Percentiles rank a stretch among this genome's conserved stretches.
Conservation (phyloP, 2,113 vertebrate genomes). For the Hippocampus abdominalis region DNA sequence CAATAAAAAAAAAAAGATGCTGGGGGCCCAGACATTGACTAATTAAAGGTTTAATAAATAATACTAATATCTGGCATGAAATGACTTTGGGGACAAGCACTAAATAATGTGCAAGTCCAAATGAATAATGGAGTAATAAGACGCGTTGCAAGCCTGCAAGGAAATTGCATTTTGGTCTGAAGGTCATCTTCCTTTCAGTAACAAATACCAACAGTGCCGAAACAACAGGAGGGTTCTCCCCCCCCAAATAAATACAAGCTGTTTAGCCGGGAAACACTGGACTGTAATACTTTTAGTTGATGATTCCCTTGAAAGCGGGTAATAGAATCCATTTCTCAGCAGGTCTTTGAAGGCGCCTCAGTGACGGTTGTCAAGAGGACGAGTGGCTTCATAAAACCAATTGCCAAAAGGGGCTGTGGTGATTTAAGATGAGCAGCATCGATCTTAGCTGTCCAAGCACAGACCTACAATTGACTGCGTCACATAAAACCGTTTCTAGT, state of each 20-base stretch:
- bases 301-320: conserved; percentile 12
- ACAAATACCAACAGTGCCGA: neutral
- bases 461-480: conserved; percentile 49
- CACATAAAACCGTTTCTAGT: conserved; percentile 33
- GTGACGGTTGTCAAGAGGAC: conserved; percentile 57
- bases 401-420: conserved; percentile 50
- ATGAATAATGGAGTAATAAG: neutral
- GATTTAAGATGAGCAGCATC: conserved; percentile 55
- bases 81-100: neutral
- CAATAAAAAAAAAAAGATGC: too few relatives aligned
- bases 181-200: neutral
- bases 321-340: conserved; percentile 50
- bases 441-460: conserved; percentile 47
- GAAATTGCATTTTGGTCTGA: neutral
- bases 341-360: conserved; percentile 35
- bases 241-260: neutral
- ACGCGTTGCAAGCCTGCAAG: neutral
- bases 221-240: neutral
- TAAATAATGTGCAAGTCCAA: neutral
- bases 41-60: neutral
- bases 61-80: neutral
- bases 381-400: conserved; percentile 63
- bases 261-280: conserved; percentile 4
- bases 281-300: conserved; percentile 8
- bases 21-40: too few relatives aligned